Base-by-base conservation (phyloP, 2,888 invertebrate species). In the Polia nebulosa region DNA sequence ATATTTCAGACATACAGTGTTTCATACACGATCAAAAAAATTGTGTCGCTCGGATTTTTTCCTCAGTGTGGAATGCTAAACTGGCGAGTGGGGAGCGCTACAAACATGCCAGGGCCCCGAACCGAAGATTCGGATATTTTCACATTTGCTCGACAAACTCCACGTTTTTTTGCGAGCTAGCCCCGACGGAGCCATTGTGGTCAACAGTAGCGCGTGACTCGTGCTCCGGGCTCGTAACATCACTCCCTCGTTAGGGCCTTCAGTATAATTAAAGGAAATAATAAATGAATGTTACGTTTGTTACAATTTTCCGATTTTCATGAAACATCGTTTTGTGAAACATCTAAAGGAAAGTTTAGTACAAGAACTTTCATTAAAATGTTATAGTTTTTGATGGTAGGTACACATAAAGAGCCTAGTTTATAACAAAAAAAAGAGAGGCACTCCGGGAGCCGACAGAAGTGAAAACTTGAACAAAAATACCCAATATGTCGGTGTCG, bases 131-230 rank as follows among this genome's bases (percentile, higher is more conserved):
- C 29, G 41, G n/a, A 63, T 45, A 67, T 70, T 52, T 62, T 49
- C 36, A 62, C 53, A 74, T 74, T 82, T 76, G 15, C 41, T 47
- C 36, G 45, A 53, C 13, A 47, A 57, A 57, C 70, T 71, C 52
- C n/a, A 34, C 47, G n/a, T 53, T 67, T 81, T 44, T 81, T 55
- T 36, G 52, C 27, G 13, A 41, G 17, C 8, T 13, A 15, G 51
- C 47, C 62, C 36, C 62, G 57, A 4, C 5, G 53, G 61, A 44
- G 53, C 13, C 47, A 51, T 66, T 72, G 47, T 57, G 41, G 56
- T 25, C 39, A 44, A 41, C 53, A 63, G 22, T 39, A 17, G 39
- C 47, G 39, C 39, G 63, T 53, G 32, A 65, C 58, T 47, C 44
- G 60, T 36, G 25, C 5, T 8, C 17, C n/a, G n/a, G 22, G 34